Base-by-base conservation (phyloP, 1,140 invertebrate species). In the Drosophila repleta region DNA sequence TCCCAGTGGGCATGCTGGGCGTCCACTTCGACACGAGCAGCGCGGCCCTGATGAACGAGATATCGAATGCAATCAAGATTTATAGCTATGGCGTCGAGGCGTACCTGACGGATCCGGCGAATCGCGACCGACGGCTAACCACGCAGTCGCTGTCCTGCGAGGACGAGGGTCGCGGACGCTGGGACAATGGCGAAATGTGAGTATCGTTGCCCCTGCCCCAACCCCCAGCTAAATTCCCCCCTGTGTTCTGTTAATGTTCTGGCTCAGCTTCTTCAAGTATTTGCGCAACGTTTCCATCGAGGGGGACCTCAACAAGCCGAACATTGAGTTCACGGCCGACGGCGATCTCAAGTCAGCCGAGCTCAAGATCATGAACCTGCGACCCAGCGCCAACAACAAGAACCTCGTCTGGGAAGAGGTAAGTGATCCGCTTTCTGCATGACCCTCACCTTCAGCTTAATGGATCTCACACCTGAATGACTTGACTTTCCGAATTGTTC, bases 1-100 rank as follows among this genome's bases (percentile, higher is more conserved):
- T 98, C 91, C 97, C 97, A 0, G 94, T 98, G 17, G 98, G 98
- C 29, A 97, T 98, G 96, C 92, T 99, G 10, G 97, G 98, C 63
- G 96, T 98, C 0, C 97, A 98, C 91, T 98, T 98, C 78, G 97
- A 98, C 88, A 98, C 97, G 17, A 96, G 95, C 55, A 96, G 95
- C 66, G 93, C 94, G 0, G 95, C 96, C 24, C 92, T 98, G 5
- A 95, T 97, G 67, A 95, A 95, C 69, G 96, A 97, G 90, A 97
- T 98, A 41, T 95, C 96, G 3, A 97, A 96, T 18, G 97, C 96
- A 3, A 96, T 98, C 21, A 96, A 97, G 90, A 97, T 98, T 55
- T 98, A 97, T 90, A 97, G 96, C 13, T 96, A 97, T 76, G 97
- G 97, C 0, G 96, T 98, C 1, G 96, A 98, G 90, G 95, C 96